phyloP scores from a whole-genome alignment of 2,888 invertebrate genomes.

The Rhingia campestris region DNA sequence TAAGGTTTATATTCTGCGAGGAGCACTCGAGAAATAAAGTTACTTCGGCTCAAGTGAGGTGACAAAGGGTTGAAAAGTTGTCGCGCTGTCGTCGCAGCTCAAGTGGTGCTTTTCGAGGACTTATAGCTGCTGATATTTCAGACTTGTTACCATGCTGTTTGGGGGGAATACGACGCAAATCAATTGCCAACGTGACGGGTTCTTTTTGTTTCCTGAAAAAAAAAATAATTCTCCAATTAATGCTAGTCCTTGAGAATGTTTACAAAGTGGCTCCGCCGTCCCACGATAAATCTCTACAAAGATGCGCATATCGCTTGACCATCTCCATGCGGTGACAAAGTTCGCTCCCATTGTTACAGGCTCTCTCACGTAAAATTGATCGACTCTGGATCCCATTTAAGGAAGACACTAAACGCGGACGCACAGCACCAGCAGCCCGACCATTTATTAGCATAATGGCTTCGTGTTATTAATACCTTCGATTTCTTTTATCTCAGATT shows the following conservation, averaged over 20 bases:
- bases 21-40: conserved; percentile 58
- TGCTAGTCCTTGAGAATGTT: conserved; percentile 41
- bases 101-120: conserved; percentile 48
- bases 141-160: background rate
- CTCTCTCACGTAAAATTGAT: conserved; percentile 28
- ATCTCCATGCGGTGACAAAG: conserved; percentile 48
- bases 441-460: conserved; percentile 61
- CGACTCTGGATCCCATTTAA: conserved; percentile 39
- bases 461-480: conserved; percentile 54
- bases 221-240: conserved; percentile 44
- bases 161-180: conserved; percentile 25
- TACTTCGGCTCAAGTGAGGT: conserved; percentile 53
- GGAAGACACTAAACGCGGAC: conserved; percentile 45
- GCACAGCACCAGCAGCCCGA: conserved; percentile 20
- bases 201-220: conserved; percentile 12
- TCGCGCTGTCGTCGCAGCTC: conserved; percentile 48
- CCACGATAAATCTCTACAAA: conserved; percentile 1
- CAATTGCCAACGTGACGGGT: conserved; percentile 48
- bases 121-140: conserved; percentile 6
- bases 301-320: conserved; percentile 46
- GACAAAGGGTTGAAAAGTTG: conserved; percentile 61
- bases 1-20: conserved; percentile 43
- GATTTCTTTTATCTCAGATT: conserved; percentile 53
- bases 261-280: conserved; percentile 4
- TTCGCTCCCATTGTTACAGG: conserved; percentile 47